Evolutionary conservation across 2,113 vertebrate species (phyloP), one percentile per base, ranked within the genome.

Genomic region (Fulmarus glacialis): DNA sequence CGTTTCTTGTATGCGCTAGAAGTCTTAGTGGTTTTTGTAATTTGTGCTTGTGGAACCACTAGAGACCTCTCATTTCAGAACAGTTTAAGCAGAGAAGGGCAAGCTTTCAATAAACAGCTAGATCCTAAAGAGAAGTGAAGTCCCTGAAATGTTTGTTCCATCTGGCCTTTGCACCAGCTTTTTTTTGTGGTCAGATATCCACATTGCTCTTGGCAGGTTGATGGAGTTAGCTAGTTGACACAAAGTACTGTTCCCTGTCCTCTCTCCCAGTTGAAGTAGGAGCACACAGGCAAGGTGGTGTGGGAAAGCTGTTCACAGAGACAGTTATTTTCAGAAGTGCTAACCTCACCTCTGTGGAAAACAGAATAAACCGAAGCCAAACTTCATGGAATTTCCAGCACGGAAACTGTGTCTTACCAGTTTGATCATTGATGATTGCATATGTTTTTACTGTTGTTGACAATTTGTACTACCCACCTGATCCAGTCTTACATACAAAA

Each of bases 391-490:
- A 27, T 53, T 68, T 77, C 11, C 53, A 70, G 2, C 29, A 27
- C 0, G 0, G 14, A 63, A 23, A 3, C 36, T 36, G 16, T 43
- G 70, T 20, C 4, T 73, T 50, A 8, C 4, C 40, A 5, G 6
- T 34, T 59, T 59, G 47, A 42, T 56, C 12, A 7, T 1, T 56
- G 62, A 34, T 38, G 26, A 14, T 45, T 83, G 3, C 5, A 2
- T 23, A 7, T 23, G 4, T 30, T 74, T 34, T 74, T n/a, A 47
- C 20, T 71, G 11, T 36, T 77, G 55, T 14, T 84, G 22, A 32
- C 29, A 45, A 6, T 71, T 81, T 11, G 4, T 59, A 8, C 32
- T 70, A 10, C 32, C 8, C 8, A 32, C 15, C 27, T 62, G 55
- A 70, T 77, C 38, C 4, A 3, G 15, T 47, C 58, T 70, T 43